Conservation (phyloP, 2,113 vertebrate species). For the Balaeniceps rex region DNA sequence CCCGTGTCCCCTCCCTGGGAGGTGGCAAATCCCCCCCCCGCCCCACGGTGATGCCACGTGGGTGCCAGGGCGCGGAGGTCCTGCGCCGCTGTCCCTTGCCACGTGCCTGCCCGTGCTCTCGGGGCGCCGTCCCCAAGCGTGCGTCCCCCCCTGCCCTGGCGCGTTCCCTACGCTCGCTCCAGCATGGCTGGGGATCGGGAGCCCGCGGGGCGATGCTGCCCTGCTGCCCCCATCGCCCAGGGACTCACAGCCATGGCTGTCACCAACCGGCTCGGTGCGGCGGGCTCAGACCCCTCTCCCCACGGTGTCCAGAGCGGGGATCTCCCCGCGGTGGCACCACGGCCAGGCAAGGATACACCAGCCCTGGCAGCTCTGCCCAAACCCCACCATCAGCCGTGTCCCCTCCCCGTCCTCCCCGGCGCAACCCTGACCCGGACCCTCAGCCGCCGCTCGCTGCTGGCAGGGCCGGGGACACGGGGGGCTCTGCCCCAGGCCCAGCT, state of each 20-base stretch:
- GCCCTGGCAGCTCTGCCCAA: background rate
- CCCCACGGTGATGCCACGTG: rapidly evolving
- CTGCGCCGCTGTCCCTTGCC: background rate
- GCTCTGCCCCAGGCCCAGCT: rapidly evolving
- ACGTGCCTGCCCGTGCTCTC: rapidly evolving
- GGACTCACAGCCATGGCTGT: background rate
- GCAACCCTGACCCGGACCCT: background rate
- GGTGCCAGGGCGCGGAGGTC: background rate
- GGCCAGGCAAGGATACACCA: background rate
- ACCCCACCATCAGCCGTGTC: background rate
- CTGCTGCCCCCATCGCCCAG: no score
- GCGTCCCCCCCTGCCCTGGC: no score
- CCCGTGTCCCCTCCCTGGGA: background rate
- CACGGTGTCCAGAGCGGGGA: rapidly evolving
- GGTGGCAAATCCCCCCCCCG: background rate
- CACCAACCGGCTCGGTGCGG: rapidly evolving
- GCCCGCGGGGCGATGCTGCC: rapidly evolving
- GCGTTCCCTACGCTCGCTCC: background rate
- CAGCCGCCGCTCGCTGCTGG: rapidly evolving
- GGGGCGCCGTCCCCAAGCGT: rapidly evolving
- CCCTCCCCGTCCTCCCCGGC: rapidly evolving
- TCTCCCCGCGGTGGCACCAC: background rate
- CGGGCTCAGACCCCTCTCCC: background rate
- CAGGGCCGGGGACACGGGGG: rapidly evolving
- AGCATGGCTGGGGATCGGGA: background rate